Evolutionary conservation across 1,140 invertebrate species (phyloP), one percentile per base, ranked within the genome.

Genomic region (Tribolium castaneum): DNA sequence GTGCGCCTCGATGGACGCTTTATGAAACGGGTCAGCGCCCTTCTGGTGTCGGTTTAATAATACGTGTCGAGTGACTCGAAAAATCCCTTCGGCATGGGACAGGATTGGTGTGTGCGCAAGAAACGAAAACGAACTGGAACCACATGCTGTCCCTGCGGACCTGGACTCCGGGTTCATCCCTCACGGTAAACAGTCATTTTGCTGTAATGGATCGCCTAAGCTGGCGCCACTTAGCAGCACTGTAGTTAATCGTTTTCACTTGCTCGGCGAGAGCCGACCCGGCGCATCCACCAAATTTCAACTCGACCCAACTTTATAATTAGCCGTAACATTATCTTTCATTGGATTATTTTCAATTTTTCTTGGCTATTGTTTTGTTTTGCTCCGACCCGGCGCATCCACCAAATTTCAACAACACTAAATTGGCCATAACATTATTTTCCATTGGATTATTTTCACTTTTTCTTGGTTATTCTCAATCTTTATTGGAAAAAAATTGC

Each of bases 81-180:
- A 85, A 84, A 84, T 79, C 49, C 76, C 84, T 84, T 59, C 62
- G 86, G 86, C 84, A 92, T 93, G 92, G 92, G 92, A 82, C 92
- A 93, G 85, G 92, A 92, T 87, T 92, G 91, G 91, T 93, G 92
- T 88, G 90, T 91, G 84, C 88, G 91, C 82, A 90, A 91, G 85
- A 91, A 90, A 83, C 88, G 91, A 86, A 92, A 92, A 87, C 89
- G 91, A 84, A 88, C 87, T 77, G 87, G 86, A 80, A 90, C 89
- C 85, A 89, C 90, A 82, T 90, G 89, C 81, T 86, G 82, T 86
- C 88, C 74, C 77, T 88, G 85, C 82, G 88, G 84, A 86, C 88
- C 84, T 81, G 87, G 80, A 83, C 90, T 87, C 85, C 89, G 87
- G 87, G 90, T 88, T 86, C 90, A 88, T 90, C 90, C 88, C 87